Evolutionary conservation across 2,113 vertebrate genomes (phyloP).

Genomic region (Apus apus): DNA sequence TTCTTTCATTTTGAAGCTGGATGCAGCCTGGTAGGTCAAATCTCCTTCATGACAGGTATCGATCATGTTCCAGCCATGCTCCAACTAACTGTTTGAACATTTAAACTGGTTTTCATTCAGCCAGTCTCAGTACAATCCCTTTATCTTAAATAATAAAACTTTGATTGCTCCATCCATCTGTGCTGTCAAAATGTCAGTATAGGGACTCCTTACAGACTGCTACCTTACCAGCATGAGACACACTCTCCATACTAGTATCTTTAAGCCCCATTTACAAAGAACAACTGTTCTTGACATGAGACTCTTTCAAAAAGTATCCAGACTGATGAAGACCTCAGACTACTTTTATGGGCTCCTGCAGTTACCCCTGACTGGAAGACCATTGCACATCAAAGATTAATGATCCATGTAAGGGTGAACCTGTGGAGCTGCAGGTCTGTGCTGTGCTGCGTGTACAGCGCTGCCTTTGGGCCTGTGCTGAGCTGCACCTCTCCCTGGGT

Average conservation of each 20-base stretch:
- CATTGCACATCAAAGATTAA: not conserved
- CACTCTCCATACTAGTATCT: not conserved
- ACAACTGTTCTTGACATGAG: not conserved
- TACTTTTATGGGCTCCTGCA: not conserved
- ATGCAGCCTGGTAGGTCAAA: not conserved
- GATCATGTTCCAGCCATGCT: not conserved
- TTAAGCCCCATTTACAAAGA: not conserved
- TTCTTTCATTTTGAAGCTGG: not conserved
- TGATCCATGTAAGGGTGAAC: not conserved
- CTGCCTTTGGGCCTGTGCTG: not conserved
- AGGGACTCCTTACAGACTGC: not conserved
- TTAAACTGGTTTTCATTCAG: not conserved
- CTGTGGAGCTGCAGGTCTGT: fast-evolving
- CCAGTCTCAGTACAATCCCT: not conserved
- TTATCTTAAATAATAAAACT: not conserved
- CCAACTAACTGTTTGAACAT: not conserved
- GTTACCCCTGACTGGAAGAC: not conserved
- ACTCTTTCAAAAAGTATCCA: not conserved
- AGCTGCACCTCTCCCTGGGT: fast-evolving
- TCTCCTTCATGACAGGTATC: not conserved
- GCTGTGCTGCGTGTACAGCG: not conserved
- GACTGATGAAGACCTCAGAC: not conserved
- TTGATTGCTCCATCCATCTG: not conserved
- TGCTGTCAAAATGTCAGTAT: not conserved
- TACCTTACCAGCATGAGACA: not conserved